These are phyloP conservation scores for Gallirallus australis DNA, from an alignment of 2,797 vertebrate genomes.

Conservation along the genomic window DNA sequence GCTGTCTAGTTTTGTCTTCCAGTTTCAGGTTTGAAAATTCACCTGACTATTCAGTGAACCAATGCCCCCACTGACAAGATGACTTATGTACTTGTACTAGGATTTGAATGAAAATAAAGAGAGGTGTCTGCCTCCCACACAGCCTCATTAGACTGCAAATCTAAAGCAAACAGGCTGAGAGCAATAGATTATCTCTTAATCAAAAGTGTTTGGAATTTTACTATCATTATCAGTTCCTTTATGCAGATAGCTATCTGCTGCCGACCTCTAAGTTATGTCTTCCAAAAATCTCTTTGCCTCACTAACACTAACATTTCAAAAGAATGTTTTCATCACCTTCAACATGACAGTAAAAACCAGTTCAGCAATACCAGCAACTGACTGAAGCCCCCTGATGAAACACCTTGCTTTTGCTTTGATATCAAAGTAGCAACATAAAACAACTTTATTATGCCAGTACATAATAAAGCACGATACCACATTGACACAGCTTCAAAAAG, in stretches of 20 bases:
- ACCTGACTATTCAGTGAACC: background rate
- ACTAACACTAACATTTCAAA: background rate
- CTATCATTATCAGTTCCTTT: background rate
- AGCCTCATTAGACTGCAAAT: background rate
- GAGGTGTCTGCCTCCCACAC: background rate
- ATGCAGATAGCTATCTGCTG: background rate
- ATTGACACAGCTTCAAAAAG: background rate
- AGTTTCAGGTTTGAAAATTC: background rate
- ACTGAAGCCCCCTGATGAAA: background rate
- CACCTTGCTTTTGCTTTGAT: background rate
- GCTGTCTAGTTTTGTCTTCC: background rate
- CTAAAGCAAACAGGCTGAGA: background rate
- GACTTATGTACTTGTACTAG: background rate
- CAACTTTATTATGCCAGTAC: background rate
- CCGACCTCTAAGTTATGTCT: background rate
- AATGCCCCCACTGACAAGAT: background rate
- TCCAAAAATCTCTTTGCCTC: background rate
- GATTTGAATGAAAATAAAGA: background rate
- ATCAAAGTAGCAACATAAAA: background rate
- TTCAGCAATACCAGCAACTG: background rate
- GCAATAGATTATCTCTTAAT: background rate
- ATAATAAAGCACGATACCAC: background rate
- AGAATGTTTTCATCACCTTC: background rate
- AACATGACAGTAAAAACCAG: background rate
- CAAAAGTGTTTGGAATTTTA: background rate